Evolutionary conservation across 2,113 vertebrate species (phyloP).

Genomic region (Caloenas nicobarica): DNA sequence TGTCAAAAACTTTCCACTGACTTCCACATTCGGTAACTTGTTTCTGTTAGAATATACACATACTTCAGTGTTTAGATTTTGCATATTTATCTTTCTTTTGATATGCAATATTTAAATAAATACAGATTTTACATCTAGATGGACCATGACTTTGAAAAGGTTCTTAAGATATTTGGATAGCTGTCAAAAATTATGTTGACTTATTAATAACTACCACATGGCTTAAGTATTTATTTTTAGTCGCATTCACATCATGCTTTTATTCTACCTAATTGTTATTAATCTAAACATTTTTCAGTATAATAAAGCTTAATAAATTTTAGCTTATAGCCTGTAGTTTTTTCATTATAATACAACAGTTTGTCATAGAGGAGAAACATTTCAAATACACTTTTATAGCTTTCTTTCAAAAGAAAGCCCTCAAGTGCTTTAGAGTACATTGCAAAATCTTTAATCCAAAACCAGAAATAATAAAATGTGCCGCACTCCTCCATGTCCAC

Average conservation of each 20-base stretch:
- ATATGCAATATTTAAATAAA: slow-evolving; percentile 59
- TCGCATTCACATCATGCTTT: slow-evolving; percentile 34
- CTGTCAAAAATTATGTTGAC: slow-evolving; percentile 55
- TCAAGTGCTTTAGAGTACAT: not conserved
- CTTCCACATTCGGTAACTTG: not conserved
- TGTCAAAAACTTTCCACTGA: not conserved
- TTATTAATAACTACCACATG: slow-evolving; percentile 65
- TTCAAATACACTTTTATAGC: not conserved
- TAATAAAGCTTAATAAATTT: slow-evolving; percentile 20
- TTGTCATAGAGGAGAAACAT: not conserved
- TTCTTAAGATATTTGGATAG: slow-evolving; percentile 34
- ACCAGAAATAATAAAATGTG: slow-evolving; percentile 1
- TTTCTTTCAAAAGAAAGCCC: slow-evolving; percentile 36
- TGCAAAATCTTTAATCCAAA: slow-evolving; percentile 42
- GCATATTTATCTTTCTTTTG: slow-evolving; percentile 46
- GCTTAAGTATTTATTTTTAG: slow-evolving; percentile 37
- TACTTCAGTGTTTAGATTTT: slow-evolving; percentile 29
- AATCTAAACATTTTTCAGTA: slow-evolving; percentile 18
- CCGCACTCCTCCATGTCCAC: not conserved
- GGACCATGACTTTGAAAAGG: slow-evolving; percentile 31
- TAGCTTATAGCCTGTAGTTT: slow-evolving; percentile 1
- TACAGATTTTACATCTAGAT: slow-evolving; percentile 38
- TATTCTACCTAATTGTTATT: slow-evolving; percentile 43
- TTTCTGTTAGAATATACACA: not conserved
- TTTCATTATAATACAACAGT: not conserved